Base-by-base conservation (phyloP, 2,888 invertebrate species). In the Scrobipalpa costella region DNA sequence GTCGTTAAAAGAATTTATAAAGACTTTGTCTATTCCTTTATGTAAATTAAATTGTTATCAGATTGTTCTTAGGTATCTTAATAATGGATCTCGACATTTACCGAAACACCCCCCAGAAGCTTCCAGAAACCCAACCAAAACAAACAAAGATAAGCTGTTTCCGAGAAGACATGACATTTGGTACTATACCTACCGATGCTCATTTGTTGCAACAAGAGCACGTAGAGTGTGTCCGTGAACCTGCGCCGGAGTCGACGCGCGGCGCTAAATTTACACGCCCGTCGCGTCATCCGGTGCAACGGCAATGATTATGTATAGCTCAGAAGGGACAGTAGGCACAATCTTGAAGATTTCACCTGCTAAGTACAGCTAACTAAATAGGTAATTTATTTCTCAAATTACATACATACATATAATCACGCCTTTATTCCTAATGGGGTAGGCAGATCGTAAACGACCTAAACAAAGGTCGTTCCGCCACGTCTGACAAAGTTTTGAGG, bases 201-300 rank as follows among this genome's bases (percentile, higher is more conserved):
- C 40, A 36, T 2, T 36, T 34, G 36, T 36, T n/a, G n/a, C 38
- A 36, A 36, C 13, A 58, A 58, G 40, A 58, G 3, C 40, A 34
- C 21, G 55, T 27, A 55, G 55, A 55, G 55, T 79, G 75, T 67
- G 65, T 80, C 90, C 90, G 78, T 90, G 90, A 90, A 89, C 90
- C 88, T 88, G 84, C 72, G 60, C 60, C 13, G 58, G 34, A 33
- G 55, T n/a, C 19, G 58, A 8, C 60, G 67, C 49, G 74, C 79
- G 73, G 57, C 72, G 87, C 88, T 90, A 90, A 88, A 89, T 86
- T 88, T 88, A 89, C 86, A 77, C 85, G 68, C 74, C 15, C 55
- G 74, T 66, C 79, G 80, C 87, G 86, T 88, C 89, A 89, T 88
- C 86, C 87, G 81, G 83, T 78, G 80, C 75, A 67, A 59, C 69